Evolutionary conservation across 2,888 invertebrate species (phyloP).

Genomic region (Argyresthia goedartella): DNA sequence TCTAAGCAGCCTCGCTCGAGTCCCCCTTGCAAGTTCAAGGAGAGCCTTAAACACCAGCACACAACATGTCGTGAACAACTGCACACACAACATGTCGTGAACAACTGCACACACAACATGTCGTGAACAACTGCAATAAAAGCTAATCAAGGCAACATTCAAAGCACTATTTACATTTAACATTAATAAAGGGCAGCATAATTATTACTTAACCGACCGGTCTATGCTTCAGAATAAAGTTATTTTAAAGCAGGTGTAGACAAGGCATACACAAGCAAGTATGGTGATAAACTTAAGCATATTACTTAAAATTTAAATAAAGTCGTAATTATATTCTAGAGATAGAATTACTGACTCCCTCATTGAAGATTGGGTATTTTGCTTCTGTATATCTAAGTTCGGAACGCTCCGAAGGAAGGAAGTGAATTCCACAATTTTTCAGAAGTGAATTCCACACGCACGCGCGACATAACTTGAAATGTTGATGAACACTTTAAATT

Average conservation of each 20-base stretch:
- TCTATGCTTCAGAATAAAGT: conserved; percentile 40
- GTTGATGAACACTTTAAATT: too few relatives aligned
- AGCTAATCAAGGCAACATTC: conserved; percentile 20
- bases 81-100: conserved; percentile 33
- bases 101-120: conserved; percentile 32
- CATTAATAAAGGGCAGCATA: conserved; percentile 26
- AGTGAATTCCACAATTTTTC: not conserved
- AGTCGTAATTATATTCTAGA: too few relatives aligned
- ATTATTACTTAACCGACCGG: conserved; percentile 37
- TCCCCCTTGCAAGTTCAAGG: conserved; percentile 19
- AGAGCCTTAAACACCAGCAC: conserved; percentile 12
- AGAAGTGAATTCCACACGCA: not conserved
- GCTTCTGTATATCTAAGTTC: too few relatives aligned
- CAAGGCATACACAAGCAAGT: too few relatives aligned
- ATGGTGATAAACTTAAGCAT: too few relatives aligned
- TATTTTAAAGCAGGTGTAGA: conserved; percentile 16
- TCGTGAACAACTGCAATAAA: conserved; percentile 34
- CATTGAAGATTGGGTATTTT: too few relatives aligned
- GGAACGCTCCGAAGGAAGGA: too few relatives aligned
- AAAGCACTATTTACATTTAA: conserved; percentile 22
- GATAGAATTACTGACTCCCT: too few relatives aligned
- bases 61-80: conserved; percentile 33
- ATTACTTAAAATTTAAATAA: too few relatives aligned
- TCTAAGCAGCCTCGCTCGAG: not conserved
- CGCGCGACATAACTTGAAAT: too few relatives aligned